Base-by-base conservation (phyloP, 2,113 vertebrate species). In the Albula glossodonta region DNA sequence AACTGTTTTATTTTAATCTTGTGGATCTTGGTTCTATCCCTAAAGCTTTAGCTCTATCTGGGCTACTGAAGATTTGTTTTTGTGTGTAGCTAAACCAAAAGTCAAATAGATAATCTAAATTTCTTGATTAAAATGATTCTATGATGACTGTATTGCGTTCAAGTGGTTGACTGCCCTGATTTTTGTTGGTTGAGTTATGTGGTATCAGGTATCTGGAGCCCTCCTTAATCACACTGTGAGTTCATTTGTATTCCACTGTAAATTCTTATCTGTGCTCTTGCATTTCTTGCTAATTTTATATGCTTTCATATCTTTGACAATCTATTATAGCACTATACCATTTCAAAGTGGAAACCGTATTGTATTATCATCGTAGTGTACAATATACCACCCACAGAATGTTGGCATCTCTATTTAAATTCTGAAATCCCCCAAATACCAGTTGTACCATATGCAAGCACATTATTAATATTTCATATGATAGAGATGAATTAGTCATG, bases 401-500 rank as follows among this genome's bases (percentile, higher is more conserved):
- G 12, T 51, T 80, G 48, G 79, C 51, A 53, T 53, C 19, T 81
- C 80, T 53, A 81, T 53, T 53, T 53, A 51, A 52, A n/a, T 81
- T 81, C 10, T 53, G 4, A 81, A 22, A 51, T 6, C 60, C 60
- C 57, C 8, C 60, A 10, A 81, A 81, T 19, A 81, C 49, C 22
- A 51, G 9, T n/a, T 53, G 51, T n/a, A 51, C 52, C 52, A 81
- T 53, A 81, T 53, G 19, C 80, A 81, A 22, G 53, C 53, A 7
- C n/a, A 11, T 81, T 9, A 81, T 81, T 53, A 81, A n/a, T 51
- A 53, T 81, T 81, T 51, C 8, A 81, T 11, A n/a, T 13, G 49
- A 22, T 53, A 81, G 50, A 4, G 8, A n/a, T 53, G 80, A 50
- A 81, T 81, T 81, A 81, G 80, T 53, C 80, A 81, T 25, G 15